Percentiles rank a stretch among this genome's conserved stretches.
Evolutionary conservation across 2,888 invertebrate genomes (phyloP).

Genomic region (Ennomos fuscantarius): DNA sequence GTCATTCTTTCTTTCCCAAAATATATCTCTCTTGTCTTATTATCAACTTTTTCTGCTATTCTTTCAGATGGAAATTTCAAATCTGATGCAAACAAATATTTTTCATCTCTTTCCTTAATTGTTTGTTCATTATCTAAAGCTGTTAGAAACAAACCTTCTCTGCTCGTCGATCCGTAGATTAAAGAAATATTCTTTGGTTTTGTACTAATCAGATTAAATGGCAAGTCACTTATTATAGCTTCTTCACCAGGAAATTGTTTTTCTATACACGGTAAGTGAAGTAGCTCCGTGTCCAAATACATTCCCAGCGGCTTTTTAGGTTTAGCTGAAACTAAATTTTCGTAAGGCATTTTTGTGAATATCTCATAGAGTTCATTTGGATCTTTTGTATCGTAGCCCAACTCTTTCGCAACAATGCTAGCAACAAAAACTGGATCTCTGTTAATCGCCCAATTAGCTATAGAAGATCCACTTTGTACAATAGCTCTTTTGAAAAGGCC

Average conservation of each 20-base stretch:
- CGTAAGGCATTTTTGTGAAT: constrained; percentile 56
- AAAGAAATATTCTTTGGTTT: constrained; percentile 58
- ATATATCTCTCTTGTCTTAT: constrained; percentile 68
- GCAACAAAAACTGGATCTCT: constrained; percentile 68
- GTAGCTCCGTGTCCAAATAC: constrained; percentile 69
- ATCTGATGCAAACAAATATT: constrained; percentile 72
- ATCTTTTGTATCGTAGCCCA: constrained; percentile 63
- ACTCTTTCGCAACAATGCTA: constrained; percentile 63
- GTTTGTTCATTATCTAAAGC: constrained; percentile 48
- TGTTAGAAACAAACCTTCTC: constrained; percentile 63
- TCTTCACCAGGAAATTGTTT: constrained; percentile 62
- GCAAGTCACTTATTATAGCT: constrained; percentile 65
- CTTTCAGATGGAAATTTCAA: constrained; percentile 60
- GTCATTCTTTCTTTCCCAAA: constrained; percentile 72
- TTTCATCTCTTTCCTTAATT: constrained; percentile 54
- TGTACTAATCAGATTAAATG: constrained; percentile 62
- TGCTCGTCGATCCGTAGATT: constrained; percentile 67
- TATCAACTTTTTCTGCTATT: constrained; percentile 55
- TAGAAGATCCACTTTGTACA: constrained; percentile 70
- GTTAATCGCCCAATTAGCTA: constrained; percentile 71
- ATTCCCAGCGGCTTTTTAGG: constrained; percentile 61
- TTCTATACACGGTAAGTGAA: constrained; percentile 73
- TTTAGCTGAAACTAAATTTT: constrained; percentile 55
- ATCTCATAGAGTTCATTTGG: constrained; percentile 68
- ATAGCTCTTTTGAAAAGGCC: constrained; percentile 72